Conservation (phyloP, 2,113 vertebrate species). For the Empidonax alnorum region DNA sequence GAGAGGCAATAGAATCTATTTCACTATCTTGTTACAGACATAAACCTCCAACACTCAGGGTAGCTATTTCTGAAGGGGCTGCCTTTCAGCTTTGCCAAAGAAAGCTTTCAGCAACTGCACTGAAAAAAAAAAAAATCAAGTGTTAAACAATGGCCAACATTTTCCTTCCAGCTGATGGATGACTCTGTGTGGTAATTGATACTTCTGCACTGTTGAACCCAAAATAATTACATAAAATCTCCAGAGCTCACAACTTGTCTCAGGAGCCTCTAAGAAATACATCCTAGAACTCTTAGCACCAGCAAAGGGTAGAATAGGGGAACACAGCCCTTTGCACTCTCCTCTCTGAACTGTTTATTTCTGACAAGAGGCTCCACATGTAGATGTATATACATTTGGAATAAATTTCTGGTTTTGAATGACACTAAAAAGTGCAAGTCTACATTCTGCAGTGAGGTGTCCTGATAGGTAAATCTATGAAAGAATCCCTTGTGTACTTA, state of each 20-base stretch:
- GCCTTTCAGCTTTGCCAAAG: not conserved
- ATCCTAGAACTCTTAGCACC: not conserved
- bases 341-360: not conserved
- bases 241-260: not conserved
- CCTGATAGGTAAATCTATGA: not conserved
- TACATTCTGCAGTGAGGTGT: not conserved
- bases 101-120: not conserved
- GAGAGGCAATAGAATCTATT: not conserved
- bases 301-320: not conserved
- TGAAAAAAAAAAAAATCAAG: rapidly evolving
- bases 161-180: not conserved
- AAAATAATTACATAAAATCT: not conserved
- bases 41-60: not conserved
- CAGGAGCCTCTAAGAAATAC: not conserved
- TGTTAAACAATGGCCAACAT: not conserved
- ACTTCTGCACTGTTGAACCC: not conserved
- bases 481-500: not conserved
- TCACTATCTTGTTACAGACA: not conserved
- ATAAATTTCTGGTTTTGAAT: not conserved
- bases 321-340: not conserved
- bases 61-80: not conserved
- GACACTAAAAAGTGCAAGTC: not conserved
- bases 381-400: not conserved
- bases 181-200: not conserved
- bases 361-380: not conserved